Evolutionary conservation across 2,797 vertebrate species (phyloP).

Genomic region (Rhabdomys pumilio): DNA sequence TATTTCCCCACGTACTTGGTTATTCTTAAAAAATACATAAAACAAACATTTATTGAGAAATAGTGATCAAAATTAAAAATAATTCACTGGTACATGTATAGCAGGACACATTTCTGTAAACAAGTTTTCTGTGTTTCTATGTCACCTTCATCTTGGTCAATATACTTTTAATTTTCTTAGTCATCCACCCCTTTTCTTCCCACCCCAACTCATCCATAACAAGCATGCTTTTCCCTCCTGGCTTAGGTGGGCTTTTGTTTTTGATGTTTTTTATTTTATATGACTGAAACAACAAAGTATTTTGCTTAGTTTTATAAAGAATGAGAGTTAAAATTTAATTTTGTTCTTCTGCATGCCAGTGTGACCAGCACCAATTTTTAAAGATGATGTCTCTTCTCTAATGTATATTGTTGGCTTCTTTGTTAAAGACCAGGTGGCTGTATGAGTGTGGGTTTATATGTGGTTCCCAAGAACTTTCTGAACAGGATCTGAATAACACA

Average conservation of each 20-base stretch:
- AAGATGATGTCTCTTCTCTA: not conserved
- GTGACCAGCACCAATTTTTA: not conserved
- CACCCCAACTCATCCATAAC: not conserved
- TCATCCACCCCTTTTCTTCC: not conserved
- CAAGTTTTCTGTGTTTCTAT: not conserved
- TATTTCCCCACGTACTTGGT: not conserved
- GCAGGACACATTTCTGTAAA: not conserved
- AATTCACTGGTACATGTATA: not conserved
- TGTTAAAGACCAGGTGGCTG: not conserved
- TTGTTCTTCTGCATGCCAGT: too few species aligned
- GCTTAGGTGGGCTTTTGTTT: not conserved
- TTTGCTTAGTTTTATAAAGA: not conserved
- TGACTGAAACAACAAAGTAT: not conserved
- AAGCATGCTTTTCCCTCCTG: not conserved
- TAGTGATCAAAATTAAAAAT: conserved; percentile 6
- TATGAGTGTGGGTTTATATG: not conserved
- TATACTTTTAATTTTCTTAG: not conserved
- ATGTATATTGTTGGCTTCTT: not conserved
- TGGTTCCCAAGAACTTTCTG: not conserved
- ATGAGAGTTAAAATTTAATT: not conserved
- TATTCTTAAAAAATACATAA: not conserved
- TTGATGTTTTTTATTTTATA: not conserved
- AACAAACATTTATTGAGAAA: not conserved
- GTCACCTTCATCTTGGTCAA: not conserved
- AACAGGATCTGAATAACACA: not conserved